Evolutionary conservation across 2,113 vertebrate genomes (phyloP).

Genomic region (Platycercus adscitus): DNA sequence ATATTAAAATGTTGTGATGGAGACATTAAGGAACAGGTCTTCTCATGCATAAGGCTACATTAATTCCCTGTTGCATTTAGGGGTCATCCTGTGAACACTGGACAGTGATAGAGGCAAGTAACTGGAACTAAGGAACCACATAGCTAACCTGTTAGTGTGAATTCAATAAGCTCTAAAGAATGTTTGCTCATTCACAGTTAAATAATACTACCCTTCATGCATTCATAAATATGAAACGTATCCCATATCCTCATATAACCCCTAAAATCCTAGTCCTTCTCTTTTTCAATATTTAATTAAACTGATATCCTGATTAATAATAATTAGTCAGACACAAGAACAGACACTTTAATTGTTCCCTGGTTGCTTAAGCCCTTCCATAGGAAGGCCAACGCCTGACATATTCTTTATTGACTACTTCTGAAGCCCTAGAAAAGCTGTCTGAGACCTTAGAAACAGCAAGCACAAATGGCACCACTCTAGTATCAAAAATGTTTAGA

Average conservation of each 20-base stretch:
- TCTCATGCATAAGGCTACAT: neutral
- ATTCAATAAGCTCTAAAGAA: neutral
- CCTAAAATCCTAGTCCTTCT: neutral
- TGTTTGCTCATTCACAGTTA: neutral
- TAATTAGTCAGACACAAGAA: neutral
- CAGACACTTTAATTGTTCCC: neutral
- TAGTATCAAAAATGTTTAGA: slow-evolving; percentile 12
- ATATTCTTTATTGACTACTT: neutral
- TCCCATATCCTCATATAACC: neutral
- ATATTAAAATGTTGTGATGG: neutral
- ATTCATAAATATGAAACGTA: neutral
- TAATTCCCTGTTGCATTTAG: neutral
- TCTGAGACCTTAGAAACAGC: neutral
- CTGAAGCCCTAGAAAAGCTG: neutral
- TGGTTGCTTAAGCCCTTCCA: neutral
- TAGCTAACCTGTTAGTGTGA: neutral
- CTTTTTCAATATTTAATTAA: neutral
- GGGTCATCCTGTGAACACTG: neutral
- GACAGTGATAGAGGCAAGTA: neutral
- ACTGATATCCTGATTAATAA: neutral
- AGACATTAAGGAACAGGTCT: neutral
- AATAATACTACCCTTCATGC: neutral
- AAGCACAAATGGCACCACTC: neutral
- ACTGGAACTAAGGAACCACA: neutral
- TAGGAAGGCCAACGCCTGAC: neutral